A percentile compares a stretch with the other conserved stretches of the same genome.
These are phyloP conservation scores for Caenorhabditis tropicalis DNA, from an alignment of 1,140 invertebrate genomes.

Conservation along the genomic window DNA sequence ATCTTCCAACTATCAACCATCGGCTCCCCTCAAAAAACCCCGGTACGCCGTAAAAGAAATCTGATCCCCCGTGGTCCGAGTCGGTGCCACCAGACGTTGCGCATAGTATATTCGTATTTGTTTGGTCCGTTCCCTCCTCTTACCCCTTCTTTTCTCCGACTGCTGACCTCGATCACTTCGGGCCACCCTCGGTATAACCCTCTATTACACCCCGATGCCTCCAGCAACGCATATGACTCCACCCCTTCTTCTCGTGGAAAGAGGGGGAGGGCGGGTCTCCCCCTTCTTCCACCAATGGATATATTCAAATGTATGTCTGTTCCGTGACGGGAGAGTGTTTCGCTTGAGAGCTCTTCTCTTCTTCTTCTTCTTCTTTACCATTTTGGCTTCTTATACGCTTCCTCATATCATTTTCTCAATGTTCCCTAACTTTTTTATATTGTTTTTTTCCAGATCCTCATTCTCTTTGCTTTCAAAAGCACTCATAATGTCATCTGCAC, in stretches of 20 bases:
- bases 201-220: slow-evolving; percentile 37
- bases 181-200: not conserved
- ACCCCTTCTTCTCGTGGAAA: slow-evolving; percentile 39
- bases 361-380: not conserved
- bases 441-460: too few species aligned
- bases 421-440: too few species aligned
- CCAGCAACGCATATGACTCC: slow-evolving; percentile 29
- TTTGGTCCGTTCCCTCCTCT: slow-evolving; percentile 9
- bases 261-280: not conserved
- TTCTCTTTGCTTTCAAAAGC: not conserved
- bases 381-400: not conserved
- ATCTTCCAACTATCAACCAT: too few species aligned
- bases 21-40: not conserved
- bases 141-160: not conserved
- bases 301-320: slow-evolving; percentile 41
- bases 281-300: not conserved
- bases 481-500: not conserved
- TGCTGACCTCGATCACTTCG: slow-evolving; percentile 32
- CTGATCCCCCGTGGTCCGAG: not conserved
- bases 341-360: not conserved
- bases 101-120: slow-evolving; percentile 33
- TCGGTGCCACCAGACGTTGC: slow-evolving; percentile 34
- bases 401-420: not conserved
- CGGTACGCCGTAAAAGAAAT: not conserved
- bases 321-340: slow-evolving; percentile 29